Conservation (phyloP, 1,140 invertebrate species). For the Helicoverpa zea region DNA sequence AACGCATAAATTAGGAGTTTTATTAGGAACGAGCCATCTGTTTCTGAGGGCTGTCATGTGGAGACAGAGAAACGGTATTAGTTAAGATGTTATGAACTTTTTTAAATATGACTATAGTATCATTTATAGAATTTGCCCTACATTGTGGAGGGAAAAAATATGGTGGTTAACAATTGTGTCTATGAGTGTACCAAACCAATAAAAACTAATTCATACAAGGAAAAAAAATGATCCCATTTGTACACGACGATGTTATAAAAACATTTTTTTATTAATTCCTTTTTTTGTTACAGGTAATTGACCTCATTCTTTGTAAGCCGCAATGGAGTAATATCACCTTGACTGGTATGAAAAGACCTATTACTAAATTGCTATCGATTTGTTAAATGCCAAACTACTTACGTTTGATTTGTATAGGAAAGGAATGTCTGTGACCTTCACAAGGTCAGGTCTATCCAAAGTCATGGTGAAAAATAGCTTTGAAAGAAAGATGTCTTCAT, state of each 20-base stretch:
- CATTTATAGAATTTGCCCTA: too few species aligned
- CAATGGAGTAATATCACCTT: constrained; percentile 19
- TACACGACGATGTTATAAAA: constrained; percentile 11
- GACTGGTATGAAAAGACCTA: constrained; percentile 44
- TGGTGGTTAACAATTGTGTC: not conserved
- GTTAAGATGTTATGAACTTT: too few species aligned
- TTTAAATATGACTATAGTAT: too few species aligned
- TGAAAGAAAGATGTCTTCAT: too few species aligned
- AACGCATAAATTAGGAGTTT: not conserved
- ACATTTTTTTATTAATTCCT: constrained; percentile 35
- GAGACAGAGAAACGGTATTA: too few species aligned
- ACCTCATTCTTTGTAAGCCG: constrained; percentile 60
- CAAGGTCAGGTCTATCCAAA: too few species aligned
- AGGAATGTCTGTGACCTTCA: not conserved
- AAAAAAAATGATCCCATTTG: constrained; percentile 32
- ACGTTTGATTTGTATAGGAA: not conserved
- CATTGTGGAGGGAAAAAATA: not conserved
- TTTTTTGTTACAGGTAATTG: constrained; percentile 81
- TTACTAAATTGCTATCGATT: constrained; percentile 25
- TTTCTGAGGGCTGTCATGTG: too few species aligned
- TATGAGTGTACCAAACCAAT: constrained; percentile 2
- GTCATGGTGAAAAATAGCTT: too few species aligned
- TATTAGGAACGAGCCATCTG: too few species aligned
- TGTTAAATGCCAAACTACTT: not conserved
- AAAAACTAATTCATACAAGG: not conserved